A percentile compares a stretch with the other conserved stretches of the same genome.
Evolutionary conservation across 2,888 invertebrate genomes (phyloP).

Genomic region (Ornithoptera alexandrae): DNA sequence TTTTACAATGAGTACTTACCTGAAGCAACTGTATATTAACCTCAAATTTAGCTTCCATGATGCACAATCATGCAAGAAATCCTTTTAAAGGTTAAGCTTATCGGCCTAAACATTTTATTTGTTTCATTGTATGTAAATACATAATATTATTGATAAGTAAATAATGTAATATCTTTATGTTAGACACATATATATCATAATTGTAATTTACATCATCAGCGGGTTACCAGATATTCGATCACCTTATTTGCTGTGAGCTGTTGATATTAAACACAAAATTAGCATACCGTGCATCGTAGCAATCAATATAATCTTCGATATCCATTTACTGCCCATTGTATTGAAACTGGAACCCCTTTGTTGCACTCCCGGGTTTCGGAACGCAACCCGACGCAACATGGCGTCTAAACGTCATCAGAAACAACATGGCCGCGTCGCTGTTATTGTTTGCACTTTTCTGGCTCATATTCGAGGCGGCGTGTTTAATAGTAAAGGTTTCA

Average conservation of each 20-base stretch:
- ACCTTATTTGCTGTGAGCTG: constrained; percentile 18
- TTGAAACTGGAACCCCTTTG: constrained; percentile 59
- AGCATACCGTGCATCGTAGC: constrained; percentile 35
- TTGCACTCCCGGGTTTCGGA: constrained; percentile 45
- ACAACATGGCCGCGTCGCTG: constrained; percentile 62
- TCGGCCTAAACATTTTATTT: too few species aligned
- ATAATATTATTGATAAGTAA: too few species aligned
- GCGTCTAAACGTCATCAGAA: constrained; percentile 62
- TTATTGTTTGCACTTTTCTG: constrained; percentile 57
- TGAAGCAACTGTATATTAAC: too few species aligned
- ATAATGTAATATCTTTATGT: too few species aligned
- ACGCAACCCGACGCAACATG: constrained; percentile 52
- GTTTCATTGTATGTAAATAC: too few species aligned
- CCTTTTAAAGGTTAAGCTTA: too few species aligned
- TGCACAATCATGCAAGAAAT: too few species aligned
- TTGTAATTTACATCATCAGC: constrained; percentile 3
- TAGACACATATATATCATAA: not conserved
- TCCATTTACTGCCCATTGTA: constrained; percentile 53
- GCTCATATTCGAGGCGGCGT: constrained; percentile 29
- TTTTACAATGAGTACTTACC: too few species aligned
- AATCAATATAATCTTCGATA: constrained; percentile 35
- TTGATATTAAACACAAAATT: constrained; percentile 39
- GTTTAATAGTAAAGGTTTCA: constrained; percentile 16
- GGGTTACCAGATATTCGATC: constrained; percentile 17
- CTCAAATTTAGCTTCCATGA: too few species aligned